These are phyloP conservation scores for Papilio aristodemus DNA, from an alignment of 1,140 invertebrate genomes.

Conservation along the genomic window DNA sequence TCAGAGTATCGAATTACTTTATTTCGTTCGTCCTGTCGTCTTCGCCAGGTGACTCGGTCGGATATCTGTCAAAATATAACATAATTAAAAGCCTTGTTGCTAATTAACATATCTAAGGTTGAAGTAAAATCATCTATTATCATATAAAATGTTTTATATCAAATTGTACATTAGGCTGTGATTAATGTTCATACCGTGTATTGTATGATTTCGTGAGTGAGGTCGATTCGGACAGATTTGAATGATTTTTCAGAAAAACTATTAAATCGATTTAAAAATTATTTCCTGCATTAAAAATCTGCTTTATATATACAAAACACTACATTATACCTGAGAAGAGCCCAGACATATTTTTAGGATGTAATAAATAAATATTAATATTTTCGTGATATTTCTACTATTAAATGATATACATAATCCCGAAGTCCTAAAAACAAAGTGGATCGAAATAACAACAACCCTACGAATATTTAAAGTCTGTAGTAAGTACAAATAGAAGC, in stretches of 20 bases:
- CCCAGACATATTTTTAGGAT: too few relatives aligned
- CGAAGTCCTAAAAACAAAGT: conserved; percentile 11
- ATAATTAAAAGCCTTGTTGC: conserved; percentile 3
- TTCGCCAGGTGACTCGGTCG: conserved; percentile 49
- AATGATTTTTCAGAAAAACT: too few relatives aligned
- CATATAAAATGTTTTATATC: not conserved
- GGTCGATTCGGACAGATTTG: too few relatives aligned
- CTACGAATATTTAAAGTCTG: conserved; percentile 25
- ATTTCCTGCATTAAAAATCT: too few relatives aligned
- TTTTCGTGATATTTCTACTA: too few relatives aligned
- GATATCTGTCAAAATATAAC: not conserved
- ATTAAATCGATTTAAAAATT: too few relatives aligned
- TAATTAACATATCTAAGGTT: too few relatives aligned
- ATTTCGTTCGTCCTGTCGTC: conserved; percentile 46
- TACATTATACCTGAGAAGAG: not conserved
- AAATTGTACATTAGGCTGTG: too few relatives aligned
- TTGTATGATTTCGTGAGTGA: too few relatives aligned
- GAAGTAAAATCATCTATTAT: not conserved
- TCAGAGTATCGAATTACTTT: conserved; percentile 64
- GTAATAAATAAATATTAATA: too few relatives aligned
- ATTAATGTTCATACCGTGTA: too few relatives aligned
- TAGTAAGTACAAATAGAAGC: conserved; percentile 43
- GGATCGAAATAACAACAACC: conserved; percentile 13
- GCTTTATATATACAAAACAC: too few relatives aligned
- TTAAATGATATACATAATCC: not conserved